Evolutionary conservation across 2,888 invertebrate genomes (phyloP).

Genomic region (Hirtodrosophila trivittata): DNA sequence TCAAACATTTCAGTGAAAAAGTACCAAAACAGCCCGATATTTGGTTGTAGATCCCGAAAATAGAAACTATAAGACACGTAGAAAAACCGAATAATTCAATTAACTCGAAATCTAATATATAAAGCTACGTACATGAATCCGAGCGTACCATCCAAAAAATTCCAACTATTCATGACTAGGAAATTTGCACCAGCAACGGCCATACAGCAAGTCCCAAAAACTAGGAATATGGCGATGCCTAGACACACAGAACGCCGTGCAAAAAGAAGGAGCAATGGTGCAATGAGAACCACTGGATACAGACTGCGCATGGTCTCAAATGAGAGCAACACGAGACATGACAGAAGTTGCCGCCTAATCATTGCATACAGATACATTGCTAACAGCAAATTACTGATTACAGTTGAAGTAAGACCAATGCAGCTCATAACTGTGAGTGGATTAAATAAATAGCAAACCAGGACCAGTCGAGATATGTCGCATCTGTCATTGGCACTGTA

Average conservation of each 20-base stretch:
- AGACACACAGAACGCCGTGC: slow-evolving; percentile 34
- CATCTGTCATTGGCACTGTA: slow-evolving; percentile 79
- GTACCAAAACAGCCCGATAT: slow-evolving; percentile 99
- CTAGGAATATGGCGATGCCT: slow-evolving; percentile 41
- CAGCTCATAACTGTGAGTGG: slow-evolving; percentile 95
- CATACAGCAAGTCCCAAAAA: slow-evolving; percentile 62
- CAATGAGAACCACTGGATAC: slow-evolving; percentile 92
- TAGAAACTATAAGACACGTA: slow-evolving; percentile 88
- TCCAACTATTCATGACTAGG: slow-evolving; percentile 87
- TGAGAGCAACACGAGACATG: slow-evolving; percentile 89
- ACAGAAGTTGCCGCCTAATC: slow-evolving; percentile 86
- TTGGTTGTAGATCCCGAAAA: slow-evolving; percentile 97
- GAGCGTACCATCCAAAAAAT: slow-evolving; percentile 89
- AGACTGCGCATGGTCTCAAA: slow-evolving; percentile 92
- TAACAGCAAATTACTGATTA: slow-evolving; percentile 93
- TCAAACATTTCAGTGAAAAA: slow-evolving; percentile 99
- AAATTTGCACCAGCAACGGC: slow-evolving; percentile 82
- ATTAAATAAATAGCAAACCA: slow-evolving; percentile 93
- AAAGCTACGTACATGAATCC: slow-evolving; percentile 91
- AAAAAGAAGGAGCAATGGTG: slow-evolving; percentile 89
- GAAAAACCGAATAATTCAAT: slow-evolving; percentile 65
- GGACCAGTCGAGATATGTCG: slow-evolving; percentile 87
- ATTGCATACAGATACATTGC: slow-evolving; percentile 89
- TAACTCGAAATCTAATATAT: not conserved
- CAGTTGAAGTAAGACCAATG: slow-evolving; percentile 94